A percentile compares a stretch with the other conserved stretches of the same genome.
These are phyloP conservation scores for Heterodera schachtii DNA, from an alignment of 1,140 invertebrate genomes.

Conservation along the genomic window DNA sequence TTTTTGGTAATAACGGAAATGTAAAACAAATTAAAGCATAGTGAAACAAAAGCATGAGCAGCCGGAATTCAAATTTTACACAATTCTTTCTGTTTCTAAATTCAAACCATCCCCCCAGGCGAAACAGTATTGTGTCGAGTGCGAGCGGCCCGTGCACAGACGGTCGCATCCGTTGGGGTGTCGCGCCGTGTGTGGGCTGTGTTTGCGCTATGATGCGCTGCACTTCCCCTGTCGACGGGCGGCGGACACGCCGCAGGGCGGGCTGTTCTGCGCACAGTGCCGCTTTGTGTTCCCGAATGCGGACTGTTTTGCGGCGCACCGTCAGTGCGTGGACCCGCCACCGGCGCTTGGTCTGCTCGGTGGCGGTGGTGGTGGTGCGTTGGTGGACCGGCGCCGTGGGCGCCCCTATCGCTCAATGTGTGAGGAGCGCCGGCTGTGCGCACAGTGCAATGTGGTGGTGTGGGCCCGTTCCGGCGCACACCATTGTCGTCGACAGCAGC, in stretches of 20 bases:
- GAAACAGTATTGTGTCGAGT: not conserved
- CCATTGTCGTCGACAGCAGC: not conserved
- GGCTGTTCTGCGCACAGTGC: not conserved
- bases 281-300: not conserved
- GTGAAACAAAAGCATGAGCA: no score
- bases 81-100: no score
- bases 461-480: not conserved
- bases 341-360: not conserved
- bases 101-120: not conserved
- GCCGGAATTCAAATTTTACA: no score
- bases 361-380: not conserved
- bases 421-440: not conserved
- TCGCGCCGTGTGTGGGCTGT: not conserved
- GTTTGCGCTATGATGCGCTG: not conserved
- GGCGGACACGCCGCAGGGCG: no score
- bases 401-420: slow-evolving; percentile 4
- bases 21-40: no score
- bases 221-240: not conserved
- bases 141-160: not conserved
- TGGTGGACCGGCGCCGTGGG: not conserved
- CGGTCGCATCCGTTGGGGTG: not conserved
- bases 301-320: slow-evolving; percentile 8
- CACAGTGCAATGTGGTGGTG: not conserved
- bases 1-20: no score
- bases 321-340: not conserved